These are phyloP conservation scores for Chaenodraco wilsoni DNA, from an alignment of 2,797 vertebrate species.

Conservation along the genomic window DNA sequence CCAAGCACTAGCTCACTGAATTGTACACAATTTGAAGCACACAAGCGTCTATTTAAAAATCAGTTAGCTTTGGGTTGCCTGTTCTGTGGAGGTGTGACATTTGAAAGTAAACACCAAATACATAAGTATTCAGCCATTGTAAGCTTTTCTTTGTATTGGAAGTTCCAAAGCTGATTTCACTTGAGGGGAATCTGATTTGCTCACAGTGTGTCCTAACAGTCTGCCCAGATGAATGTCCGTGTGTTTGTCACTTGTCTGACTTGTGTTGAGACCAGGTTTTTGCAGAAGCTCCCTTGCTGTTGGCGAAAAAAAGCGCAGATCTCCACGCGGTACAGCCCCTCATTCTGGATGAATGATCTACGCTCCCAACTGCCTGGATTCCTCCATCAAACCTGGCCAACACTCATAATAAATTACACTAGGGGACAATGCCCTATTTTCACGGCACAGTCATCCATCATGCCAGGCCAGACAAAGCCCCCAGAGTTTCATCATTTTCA, in stretches of 20 bases:
- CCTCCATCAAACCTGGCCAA: slow-evolving; percentile 85
- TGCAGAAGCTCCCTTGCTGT: slow-evolving; percentile 38
- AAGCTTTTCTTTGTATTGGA: slow-evolving; percentile 11
- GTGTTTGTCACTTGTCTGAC: slow-evolving; percentile 12
- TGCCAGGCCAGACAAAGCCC: slow-evolving; percentile 80
- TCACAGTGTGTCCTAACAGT: slow-evolving; percentile 4
- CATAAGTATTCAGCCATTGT: slow-evolving; percentile 2
- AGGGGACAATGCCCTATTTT: slow-evolving; percentile 87
- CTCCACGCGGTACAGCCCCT: slow-evolving; percentile 61
- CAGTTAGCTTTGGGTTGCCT: slow-evolving; percentile 22
- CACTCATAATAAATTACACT: slow-evolving; percentile 86
- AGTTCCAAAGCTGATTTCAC: slow-evolving; percentile 19
- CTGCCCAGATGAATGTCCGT: slow-evolving; percentile 17
- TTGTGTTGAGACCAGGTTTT: slow-evolving; percentile 25
- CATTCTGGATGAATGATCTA: slow-evolving; percentile 84
- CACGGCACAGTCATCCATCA: slow-evolving; percentile 83
- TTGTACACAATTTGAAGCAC: slow-evolving; percentile 50
- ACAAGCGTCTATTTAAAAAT: slow-evolving; percentile 30
- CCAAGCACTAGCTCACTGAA: slow-evolving; percentile 40
- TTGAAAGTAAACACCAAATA: slow-evolving; percentile 14
- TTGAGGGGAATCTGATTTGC: slow-evolving; percentile 4
- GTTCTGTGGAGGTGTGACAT: slow-evolving; percentile 24
- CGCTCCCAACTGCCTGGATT: slow-evolving; percentile 72
- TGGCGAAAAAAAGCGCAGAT: slow-evolving; percentile 46
- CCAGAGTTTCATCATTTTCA: slow-evolving; percentile 83